Conservation (phyloP, 2,797 vertebrate genomes). For the Hozukius guyotensis region DNA sequence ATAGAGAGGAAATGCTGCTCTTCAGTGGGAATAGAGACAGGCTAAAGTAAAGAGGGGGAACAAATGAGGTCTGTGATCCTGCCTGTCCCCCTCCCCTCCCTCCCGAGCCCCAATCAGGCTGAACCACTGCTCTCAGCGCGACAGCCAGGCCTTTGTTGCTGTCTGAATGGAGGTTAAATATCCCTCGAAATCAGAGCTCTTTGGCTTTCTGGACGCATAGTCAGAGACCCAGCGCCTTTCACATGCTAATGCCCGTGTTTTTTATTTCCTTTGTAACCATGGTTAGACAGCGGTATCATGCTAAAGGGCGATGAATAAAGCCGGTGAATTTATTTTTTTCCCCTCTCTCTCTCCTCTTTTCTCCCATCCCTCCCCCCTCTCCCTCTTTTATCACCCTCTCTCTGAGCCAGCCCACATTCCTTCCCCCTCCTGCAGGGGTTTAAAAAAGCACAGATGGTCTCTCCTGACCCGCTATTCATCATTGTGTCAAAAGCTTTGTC, state of each 20-base stretch:
- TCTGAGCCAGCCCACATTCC: constrained; percentile 73
- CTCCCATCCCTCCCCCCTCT: constrained; percentile 26
- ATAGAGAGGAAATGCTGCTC: constrained; percentile 81
- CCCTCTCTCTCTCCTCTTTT: constrained; percentile 18
- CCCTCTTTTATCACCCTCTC: constrained; percentile 81
- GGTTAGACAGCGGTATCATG: constrained; percentile 85
- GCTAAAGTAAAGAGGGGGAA: constrained; percentile 90
- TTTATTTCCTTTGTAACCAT: constrained; percentile 85
- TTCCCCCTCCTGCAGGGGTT: constrained; percentile 76
- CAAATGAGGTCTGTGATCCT: constrained; percentile 90
- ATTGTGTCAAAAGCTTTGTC: constrained; percentile 89
- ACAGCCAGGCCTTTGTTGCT: constrained; percentile 87
- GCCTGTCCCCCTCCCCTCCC: constrained; percentile 48
- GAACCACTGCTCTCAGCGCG: constrained; percentile 80
- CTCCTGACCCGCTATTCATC: constrained; percentile 90
- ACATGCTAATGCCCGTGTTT: constrained; percentile 88
- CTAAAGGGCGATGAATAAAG: constrained; percentile 88
- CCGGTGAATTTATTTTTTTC: constrained; percentile 82
- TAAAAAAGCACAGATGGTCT: constrained; percentile 93
- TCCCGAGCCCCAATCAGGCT: constrained; percentile 81
- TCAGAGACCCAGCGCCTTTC: constrained; percentile 86
- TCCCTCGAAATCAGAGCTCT: constrained; percentile 90
- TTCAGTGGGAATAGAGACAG: constrained; percentile 86
- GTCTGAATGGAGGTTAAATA: constrained; percentile 92
- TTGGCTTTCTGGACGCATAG: constrained; percentile 87